A percentile compares a stretch with the other conserved stretches of the same genome.
Evolutionary conservation across 2,113 vertebrate species (phyloP).

Genomic region (Camelus dromedarius): DNA sequence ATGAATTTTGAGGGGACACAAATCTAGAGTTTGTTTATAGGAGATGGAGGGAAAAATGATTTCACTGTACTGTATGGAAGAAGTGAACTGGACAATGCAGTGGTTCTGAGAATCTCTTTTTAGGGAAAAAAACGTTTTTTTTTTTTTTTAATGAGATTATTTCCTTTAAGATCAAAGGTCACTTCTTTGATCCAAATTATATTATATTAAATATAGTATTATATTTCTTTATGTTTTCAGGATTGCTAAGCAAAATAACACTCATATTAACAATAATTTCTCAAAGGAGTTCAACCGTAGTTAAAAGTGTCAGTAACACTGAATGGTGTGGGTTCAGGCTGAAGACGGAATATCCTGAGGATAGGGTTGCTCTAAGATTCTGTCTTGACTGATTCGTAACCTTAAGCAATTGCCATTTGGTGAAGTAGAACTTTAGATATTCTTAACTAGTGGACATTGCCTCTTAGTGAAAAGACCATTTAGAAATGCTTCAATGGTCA

Average conservation of each 20-base stretch:
- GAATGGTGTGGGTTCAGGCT: neutral
- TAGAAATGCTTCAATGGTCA: neutral
- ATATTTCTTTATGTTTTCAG: constrained; percentile 25
- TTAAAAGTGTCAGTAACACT: neutral
- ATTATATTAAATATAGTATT: too few relatives aligned
- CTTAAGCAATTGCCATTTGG: neutral
- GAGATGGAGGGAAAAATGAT: neutral
- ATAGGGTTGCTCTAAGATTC: neutral
- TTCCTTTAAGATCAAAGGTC: neutral
- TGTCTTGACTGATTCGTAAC: neutral
- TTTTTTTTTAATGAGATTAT: neutral
- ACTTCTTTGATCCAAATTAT: neutral
- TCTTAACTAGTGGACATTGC: neutral
- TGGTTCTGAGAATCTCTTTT: neutral
- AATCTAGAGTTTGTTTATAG: neutral
- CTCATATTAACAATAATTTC: neutral
- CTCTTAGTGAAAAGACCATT: constrained; percentile 12
- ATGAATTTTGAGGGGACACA: neutral
- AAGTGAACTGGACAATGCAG: neutral
- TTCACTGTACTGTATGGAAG: neutral
- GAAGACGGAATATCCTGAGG: neutral
- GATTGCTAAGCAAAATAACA: neutral
- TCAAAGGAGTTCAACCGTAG: neutral
- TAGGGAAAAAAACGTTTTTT: neutral
- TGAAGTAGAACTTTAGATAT: neutral